Conservation (phyloP, 2,797 vertebrate species). For the Xenentodon cancila region DNA sequence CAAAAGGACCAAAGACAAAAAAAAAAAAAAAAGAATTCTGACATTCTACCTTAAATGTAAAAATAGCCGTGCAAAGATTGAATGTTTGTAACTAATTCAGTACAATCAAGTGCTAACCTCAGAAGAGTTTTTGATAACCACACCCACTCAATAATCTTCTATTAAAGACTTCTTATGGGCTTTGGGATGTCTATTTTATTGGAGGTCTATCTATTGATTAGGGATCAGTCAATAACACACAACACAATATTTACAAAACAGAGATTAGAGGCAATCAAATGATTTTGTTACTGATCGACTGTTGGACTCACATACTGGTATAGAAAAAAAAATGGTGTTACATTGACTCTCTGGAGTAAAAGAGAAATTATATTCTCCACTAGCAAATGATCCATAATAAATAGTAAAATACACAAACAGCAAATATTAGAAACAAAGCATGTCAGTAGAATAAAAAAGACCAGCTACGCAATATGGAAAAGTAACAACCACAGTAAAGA, state of each 20-base stretch:
- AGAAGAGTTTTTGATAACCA: constrained; percentile 44
- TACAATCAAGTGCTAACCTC: constrained; percentile 70
- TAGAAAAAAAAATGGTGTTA: constrained; percentile 71
- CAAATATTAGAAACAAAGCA: constrained; percentile 71
- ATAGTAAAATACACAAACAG: constrained; percentile 74
- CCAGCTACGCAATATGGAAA: constrained; percentile 58
- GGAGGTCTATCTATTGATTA: constrained; percentile 70
- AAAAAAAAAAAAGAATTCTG: constrained; percentile 9
- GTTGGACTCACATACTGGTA: constrained; percentile 53
- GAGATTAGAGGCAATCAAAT: constrained; percentile 71
- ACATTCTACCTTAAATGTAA: constrained; percentile 71
- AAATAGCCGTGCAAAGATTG: constrained; percentile 69
- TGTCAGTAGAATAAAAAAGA: constrained; percentile 64
- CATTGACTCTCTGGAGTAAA: constrained; percentile 47
- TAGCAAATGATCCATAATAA: constrained; percentile 78
- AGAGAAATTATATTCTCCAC: constrained; percentile 60
- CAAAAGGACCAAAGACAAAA: constrained; percentile 70
- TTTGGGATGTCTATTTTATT: constrained; percentile 56
- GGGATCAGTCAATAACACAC: constrained; percentile 73
- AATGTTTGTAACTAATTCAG: constrained; percentile 56
- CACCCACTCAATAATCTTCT: constrained; percentile 37
- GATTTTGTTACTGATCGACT: constrained; percentile 56
- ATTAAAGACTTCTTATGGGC: constrained; percentile 30
- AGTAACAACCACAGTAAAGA: constrained; percentile 62
- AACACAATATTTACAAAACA: constrained; percentile 77